Evolutionary conservation across 2,888 invertebrate genomes (phyloP), one percentile per base, ranked within the genome.

Genomic region (Ametastegia equiseti): DNA sequence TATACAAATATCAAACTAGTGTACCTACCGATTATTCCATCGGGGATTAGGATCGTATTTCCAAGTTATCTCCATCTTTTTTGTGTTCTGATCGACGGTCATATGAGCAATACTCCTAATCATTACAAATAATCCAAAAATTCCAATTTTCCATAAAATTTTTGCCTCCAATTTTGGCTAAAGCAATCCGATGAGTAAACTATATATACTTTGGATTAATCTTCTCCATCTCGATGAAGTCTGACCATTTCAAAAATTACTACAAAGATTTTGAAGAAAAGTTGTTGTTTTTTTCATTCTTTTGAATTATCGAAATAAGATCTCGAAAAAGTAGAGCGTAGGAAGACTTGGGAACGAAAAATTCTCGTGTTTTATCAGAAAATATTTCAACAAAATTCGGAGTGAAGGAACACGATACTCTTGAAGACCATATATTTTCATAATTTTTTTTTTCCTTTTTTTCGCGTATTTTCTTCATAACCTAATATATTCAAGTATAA

Each of bases 371-470:
- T n/a, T n/a, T 83, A 80, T 83, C 82, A 83, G 83, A 80, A 82
- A 83, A 84, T 81, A 71, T 80, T 23, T 80, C 87, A 39, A 69
- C 30, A 71, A 71, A 13, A 45, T 6, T 71, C 27, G 23, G 30
- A 45, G 11, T 71, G n/a, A 47, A 71, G 71, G 47, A 15, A 47
- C 71, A 45, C 42, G 71, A 47, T 86, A n/a, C 86, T 90, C 85
- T 88, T 83, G 85, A 87, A 89, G 88, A 88, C 86, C 88, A 90
- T 89, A 89, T 89, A 89, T 88, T 89, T 88, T 81, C 77, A 86
- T 87, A 82, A 81, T 15, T 71, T 15, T 33, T 19, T 36, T 1
- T 75, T 19, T 47, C 19, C 11, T 30, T 27, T 71, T 69, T 69
- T 69, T 27, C 5, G 3, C 15, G 84, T 86, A 82, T 83, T 86